Base-by-base conservation (phyloP, 2,888 invertebrate species). In the Unio delphinus region DNA sequence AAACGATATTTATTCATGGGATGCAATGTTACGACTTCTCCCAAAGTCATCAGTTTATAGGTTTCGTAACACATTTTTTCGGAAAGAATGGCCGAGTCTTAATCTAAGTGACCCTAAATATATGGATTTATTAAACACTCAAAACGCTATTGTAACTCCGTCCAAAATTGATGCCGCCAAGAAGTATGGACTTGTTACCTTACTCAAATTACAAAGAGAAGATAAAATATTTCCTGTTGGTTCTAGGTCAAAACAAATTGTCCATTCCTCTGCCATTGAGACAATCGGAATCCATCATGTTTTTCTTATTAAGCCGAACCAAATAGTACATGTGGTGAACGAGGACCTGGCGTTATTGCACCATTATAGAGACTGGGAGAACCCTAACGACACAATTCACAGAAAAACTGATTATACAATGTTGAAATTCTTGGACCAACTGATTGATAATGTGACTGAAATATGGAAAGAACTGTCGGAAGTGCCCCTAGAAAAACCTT, bases 331-430 rank as follows among this genome's bases (percentile, higher is more conserved):
- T 11, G 66, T 68, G 18, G 73, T 82, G 0, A 61, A 68, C 0
- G 64, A 66, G 8, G 57, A 61, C 11, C 65, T 71, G 6, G 85
- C 75, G 1, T 63, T 81, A 18, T 72, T 85, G 56, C 83, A 85
- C 60, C 86, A 86, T 64, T 86, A 85, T 70, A 72, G 86, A 55
- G 73, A 72, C 68, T 84, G 81, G 82, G 73, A 77, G 60, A 73
- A 75, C 34, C 77, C 79, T 0, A 59, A 59, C 5, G 80, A 80
- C 58, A 59, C 7, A 3, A 20, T 57, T 7, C 30, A 55, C 17
- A 64, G 70, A 28, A 64, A 76, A 34, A 54, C 62, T 0, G 82
- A 83, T 61, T 60, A 64, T 5, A 69, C 67, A 8, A 65, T 78
- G 28, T 62, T 70, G 3, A 74, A 70, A 55, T 83, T 66, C 65